Base-by-base conservation (phyloP, 2,113 vertebrate species). In the Brachionichthys hirsutus region DNA sequence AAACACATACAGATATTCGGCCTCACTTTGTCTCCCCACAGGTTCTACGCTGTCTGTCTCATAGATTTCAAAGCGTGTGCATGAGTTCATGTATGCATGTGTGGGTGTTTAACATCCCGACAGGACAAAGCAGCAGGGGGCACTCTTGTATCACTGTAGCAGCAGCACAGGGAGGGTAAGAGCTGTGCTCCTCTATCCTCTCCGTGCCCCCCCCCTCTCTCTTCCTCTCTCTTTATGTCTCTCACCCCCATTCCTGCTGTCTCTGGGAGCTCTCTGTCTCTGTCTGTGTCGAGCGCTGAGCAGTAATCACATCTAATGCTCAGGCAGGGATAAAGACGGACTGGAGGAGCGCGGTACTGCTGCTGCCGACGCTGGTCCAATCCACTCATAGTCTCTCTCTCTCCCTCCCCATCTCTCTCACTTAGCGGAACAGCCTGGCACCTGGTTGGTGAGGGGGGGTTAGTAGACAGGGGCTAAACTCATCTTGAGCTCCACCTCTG, bases 111-210 rank as follows among this genome's bases (percentile, higher is more conserved):
- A 72, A 77, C 55, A 74, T 19, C 9, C 63, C 42, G 73, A 81
- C 43, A 60, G 18, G 2, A 64, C 64, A 19, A n/a, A 84, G 72
- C 95, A 90, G 87, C 80, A 93, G 96, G 93, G 94, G 96, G 92
- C 94, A 95, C 80, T 95, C 93, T 98, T 95, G 94, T 90, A 93
- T 93, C 84, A 87, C 84, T 76, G 41, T 87, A 90, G 70, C 75
- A 20, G 53, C 46, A 15, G 53, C 43, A 7, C 34, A 42, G 54
- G 61, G 52, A 67, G 35, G 3, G 19, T 41, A 62, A 67, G 68
- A 70, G 76, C 67, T 15, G 59, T 63, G 63, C 75, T 75, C 43
- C 56, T 65, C 59, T 74, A 61, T 50, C 44, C 70, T 79, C 69
- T 36, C 38, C 22, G 43, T n/a, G n/a, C n/a, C n/a, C 20, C 14